Evolutionary conservation across 2,113 vertebrate species (phyloP), one percentile per base, ranked within the genome.

Genomic region (Charina bottae): DNA sequence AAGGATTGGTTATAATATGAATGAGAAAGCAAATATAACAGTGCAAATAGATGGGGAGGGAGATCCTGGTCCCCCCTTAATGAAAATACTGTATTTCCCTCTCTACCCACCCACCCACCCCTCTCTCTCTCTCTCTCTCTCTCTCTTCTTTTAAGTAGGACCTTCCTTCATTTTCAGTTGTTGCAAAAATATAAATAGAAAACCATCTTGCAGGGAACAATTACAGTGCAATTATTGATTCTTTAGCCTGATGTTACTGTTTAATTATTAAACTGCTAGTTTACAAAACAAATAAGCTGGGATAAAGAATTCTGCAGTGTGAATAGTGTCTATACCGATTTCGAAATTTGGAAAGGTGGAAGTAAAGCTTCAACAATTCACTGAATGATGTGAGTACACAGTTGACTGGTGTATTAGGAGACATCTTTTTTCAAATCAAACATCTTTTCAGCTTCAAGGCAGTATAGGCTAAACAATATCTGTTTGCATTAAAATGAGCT

Each of bases 211-310:
- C 15, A 9, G 37, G 9, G 59, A 60, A 58, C 10, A 88, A 78
- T 87, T 12, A 5, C 46, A 86, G 37, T 56, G 17, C 8, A 37
- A 33, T 68, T 91, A 46, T 59, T 90, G 89, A 60, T 56, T 58
- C 46, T 58, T 19, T 54, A 10, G 24, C 13, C 26, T 72, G 23
- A 19, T 37, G 33, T 28, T 54, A n/a, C 33, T 87, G 85, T 91
- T 91, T 58, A 88, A 88, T 78, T n/a, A 88, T 87, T 88, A 90
- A 83, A 4, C 87, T 49, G 26, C 23, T 64, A 6, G 23, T 92
- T 92, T 93, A 78, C 78, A 91, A 89, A 4, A 17, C 42, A 90
- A 90, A 87, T 60, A 87, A 83, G 53, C 54, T 19, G 42, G n/a
- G 54, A 59, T 87, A 33, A 90, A 53, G 55, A 53, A 59, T 19